Evolutionary conservation across 2,888 invertebrate genomes (phyloP), one percentile per base, ranked within the genome.

Genomic region (Watsonalla binaria): DNA sequence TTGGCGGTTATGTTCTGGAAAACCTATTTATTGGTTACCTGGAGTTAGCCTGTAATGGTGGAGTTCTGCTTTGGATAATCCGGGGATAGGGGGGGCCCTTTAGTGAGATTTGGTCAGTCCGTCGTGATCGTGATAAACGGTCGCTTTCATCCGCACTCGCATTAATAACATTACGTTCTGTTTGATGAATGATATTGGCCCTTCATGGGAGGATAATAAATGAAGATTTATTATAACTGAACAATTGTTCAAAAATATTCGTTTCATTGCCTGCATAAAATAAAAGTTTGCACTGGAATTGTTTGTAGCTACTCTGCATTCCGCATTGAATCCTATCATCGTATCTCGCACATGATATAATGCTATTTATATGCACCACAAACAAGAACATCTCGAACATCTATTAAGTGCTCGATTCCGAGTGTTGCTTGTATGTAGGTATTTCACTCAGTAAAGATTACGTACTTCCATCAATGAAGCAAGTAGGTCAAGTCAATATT

Each of bases 1-100:
- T 63, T 67, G 67, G 61, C 62, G 65, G 66, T 63, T 56, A 59
- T 56, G 65, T 78, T 72, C 72, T 76, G 76, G 74, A 77, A 78
- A 78, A 76, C 74, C 75, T 72, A 76, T 78, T n/a, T n/a, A n/a
- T n/a, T n/a, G 79, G 82, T 80, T 82, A 80, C 76, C 74, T 80
- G 74, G 65, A 72, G 72, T 76, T 74, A 70, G 70, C 67, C 74
- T 76, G 78, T 80, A 82, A 80, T 76, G 72, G 73, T 59, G 54
- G 64, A 77, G 68, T 68, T 74, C 73, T 76, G 75, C 76, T 83
- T 79, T 79, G 79, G 82, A 83, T 84, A 79, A 77, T 74, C 71
- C 65, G 60, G 69, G 64, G 58, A 54, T 61, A 59, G 71, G 65
- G 70, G 70, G 57, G 62, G 54, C 62, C 55, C 58, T 53, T 56